phyloP scores from a whole-genome alignment of 1,140 invertebrate species.

The Penaeus indicus region DNA sequence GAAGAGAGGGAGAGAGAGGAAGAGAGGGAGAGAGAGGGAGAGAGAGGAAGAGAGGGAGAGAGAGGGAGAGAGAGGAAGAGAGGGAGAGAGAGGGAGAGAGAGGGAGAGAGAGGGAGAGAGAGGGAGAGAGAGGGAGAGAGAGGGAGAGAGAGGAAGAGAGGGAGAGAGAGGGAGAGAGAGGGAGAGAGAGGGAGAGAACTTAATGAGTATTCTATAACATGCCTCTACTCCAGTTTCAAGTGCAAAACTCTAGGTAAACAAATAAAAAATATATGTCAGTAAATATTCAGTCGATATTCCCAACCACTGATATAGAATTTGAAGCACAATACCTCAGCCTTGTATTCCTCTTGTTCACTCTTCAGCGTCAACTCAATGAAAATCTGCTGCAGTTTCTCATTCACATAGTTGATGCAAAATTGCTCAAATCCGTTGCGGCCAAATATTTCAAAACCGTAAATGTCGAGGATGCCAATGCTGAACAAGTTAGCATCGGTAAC shows the following conservation, averaged over 20 bases:
- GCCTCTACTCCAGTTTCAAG: no score
- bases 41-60: not conserved
- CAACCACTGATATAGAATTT: no score
- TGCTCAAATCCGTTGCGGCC: slow-evolving; percentile 83
- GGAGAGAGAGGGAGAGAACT: no score
- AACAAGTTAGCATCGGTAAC: slow-evolving; percentile 72
- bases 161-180: not conserved
- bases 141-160: not conserved
- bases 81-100: not conserved
- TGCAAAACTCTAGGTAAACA: no score
- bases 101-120: not conserved
- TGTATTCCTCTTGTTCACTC: slow-evolving; percentile 77
- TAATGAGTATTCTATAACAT: not conserved
- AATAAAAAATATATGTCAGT: no score
- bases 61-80: not conserved
- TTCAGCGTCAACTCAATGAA: slow-evolving; percentile 84
- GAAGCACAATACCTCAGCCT: slow-evolving; percentile 72
- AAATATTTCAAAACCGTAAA: slow-evolving; percentile 81
- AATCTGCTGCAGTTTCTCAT: slow-evolving; percentile 85
- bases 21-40: not conserved
- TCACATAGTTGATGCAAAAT: slow-evolving; percentile 96
- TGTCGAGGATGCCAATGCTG: slow-evolving; percentile 77
- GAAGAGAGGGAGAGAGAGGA: not conserved
- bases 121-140: not conserved
- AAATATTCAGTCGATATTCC: no score